These are phyloP conservation scores for Brachypodius melanocephalos DNA, from an alignment of 2,113 vertebrate genomes.

Conservation along the genomic window DNA sequence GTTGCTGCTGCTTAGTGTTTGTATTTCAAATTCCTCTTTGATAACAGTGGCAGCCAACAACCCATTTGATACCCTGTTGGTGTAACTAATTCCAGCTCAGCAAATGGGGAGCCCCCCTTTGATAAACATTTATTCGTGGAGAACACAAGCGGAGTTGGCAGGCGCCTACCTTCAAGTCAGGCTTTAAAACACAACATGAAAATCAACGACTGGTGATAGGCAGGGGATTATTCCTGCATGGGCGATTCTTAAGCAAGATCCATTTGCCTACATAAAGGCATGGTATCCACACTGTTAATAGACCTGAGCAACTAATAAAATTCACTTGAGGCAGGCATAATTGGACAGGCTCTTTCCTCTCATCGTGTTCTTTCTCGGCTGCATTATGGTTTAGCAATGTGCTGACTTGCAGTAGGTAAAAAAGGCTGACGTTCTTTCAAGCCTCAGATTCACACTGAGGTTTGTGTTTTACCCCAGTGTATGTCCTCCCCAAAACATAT, in stretches of 20 bases:
- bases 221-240: slow-evolving; percentile 6
- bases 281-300: not conserved
- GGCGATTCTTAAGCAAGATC: not conserved
- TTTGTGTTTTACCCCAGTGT: not conserved
- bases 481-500: not conserved
- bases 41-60: not conserved
- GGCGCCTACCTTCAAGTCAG: not conserved
- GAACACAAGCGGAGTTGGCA: not conserved
- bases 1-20: not conserved
- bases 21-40: not conserved
- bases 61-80: not conserved
- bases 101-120: not conserved
- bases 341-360: not conserved
- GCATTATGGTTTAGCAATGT: not conserved
- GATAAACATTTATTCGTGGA: slow-evolving; percentile 23
- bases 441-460: not conserved
- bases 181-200: slow-evolving; percentile 2
- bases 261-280: not conserved
- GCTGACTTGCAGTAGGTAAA: not conserved
- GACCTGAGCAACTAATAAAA: not conserved
- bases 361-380: not conserved
- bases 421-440: not conserved
- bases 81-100: slow-evolving; percentile 1
- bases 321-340: not conserved
- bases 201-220: not conserved